Evolutionary conservation across 2,888 invertebrate species (phyloP).

Genomic region (Alloplasta piceator): DNA sequence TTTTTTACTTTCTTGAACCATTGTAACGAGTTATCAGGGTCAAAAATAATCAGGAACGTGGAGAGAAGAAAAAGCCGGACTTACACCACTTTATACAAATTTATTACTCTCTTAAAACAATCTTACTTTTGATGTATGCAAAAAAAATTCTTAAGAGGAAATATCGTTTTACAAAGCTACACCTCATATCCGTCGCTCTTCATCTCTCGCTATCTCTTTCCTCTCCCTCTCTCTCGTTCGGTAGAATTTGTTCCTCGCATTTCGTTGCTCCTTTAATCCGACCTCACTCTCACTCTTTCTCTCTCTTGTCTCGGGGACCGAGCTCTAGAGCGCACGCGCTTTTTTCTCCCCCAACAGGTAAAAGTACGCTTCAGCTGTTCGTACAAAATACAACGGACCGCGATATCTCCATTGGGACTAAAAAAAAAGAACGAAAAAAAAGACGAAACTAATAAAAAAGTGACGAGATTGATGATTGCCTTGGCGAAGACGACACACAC

Average conservation of each 20-base stretch:
- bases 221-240: constrained; percentile 33
- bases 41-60: constrained; percentile 42
- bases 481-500: constrained; percentile 59
- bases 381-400: constrained; percentile 63
- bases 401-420: constrained; percentile 61
- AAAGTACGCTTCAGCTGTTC: constrained; percentile 49
- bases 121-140: constrained; percentile 78
- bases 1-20: constrained; percentile 1
- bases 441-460: constrained; percentile 49
- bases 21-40: constrained; percentile 27
- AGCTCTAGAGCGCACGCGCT: constrained; percentile 20
- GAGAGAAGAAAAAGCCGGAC: constrained; percentile 43
- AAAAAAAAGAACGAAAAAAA: constrained; percentile 53
- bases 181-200: constrained; percentile 70
- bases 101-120: constrained; percentile 80
- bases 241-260: constrained; percentile 43
- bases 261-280: constrained; percentile 49
- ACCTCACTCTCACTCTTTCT: constrained; percentile 36
- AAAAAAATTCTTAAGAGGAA: constrained; percentile 77
- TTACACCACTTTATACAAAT: constrained; percentile 82
- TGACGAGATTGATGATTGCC: constrained; percentile 62
- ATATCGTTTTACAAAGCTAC: constrained; percentile 80
- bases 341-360: constrained; percentile 38
- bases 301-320: constrained; percentile 33
- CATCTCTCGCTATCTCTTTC: constrained; percentile 59